Base-by-base conservation (phyloP, 92 coral and sea anemone species). In the Siderastrea siderea region DNA sequence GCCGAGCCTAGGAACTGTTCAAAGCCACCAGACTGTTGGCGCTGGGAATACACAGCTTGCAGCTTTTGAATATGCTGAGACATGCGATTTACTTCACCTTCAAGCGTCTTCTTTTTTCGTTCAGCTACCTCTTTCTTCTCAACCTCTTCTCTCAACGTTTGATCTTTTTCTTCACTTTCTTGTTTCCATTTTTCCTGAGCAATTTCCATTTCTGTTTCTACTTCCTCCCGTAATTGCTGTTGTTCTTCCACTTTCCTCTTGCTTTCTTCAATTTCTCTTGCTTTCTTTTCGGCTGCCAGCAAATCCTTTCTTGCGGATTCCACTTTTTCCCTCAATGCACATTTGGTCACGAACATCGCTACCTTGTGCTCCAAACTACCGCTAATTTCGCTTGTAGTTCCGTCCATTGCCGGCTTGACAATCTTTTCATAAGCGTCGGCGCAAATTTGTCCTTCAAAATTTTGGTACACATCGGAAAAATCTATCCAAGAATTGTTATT, bases 401-500 rank as follows among this genome's bases (percentile, higher is more conserved):
- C 4, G 12, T 53, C 50, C 73, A 79, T 16, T 12, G 62, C 84
- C 44, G 84, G 84, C 3, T 44, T 43, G 14, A 79, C 17, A 13
- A 47, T 9, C 57, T 79, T 9, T 15, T 26, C 61, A 38, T 62
- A 79, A 2, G 57, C 60, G 1, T 51, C 46, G 0, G 45, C 58
- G 60, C 84, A 79, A 51, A 79, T 48, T n/a, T 60, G 47, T 11
- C 47, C n/a, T 48, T 79, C 84, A 48, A 61, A 3, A 45, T n/a
- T 79, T 10, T 2, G 60, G 58, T 79, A 79, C 15, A 66, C 70
- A 52, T 79, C 59, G 71, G 26, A 16, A 44, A 79, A 79, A 19
- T 61, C 58, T 58, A 63, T 47, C 84, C 84, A 79, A n/a, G 72
- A 47, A 61, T 79, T 63, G 4, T 79, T 47, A n/a, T 79, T 79